phyloP scores from a whole-genome alignment of 2,888 invertebrate species.

The Clostera curtula region DNA sequence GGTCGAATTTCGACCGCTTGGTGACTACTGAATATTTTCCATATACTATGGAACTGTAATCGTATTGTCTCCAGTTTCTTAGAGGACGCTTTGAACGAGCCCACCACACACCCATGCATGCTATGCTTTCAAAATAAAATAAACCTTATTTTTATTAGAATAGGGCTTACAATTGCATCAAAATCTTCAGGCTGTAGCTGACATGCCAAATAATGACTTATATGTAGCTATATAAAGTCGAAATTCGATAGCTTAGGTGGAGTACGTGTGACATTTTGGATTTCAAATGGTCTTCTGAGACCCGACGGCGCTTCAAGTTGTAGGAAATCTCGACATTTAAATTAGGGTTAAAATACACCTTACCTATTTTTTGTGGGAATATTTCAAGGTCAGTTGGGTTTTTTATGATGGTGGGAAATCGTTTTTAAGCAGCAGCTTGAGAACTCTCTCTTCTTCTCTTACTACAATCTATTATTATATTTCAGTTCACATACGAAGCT shows the following conservation, averaged over 20 bases:
- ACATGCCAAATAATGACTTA: not conserved
- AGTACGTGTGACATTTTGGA: constrained; percentile 15
- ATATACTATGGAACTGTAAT: constrained; percentile 54
- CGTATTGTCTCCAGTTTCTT: constrained; percentile 67
- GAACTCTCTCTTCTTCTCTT: too few relatives aligned
- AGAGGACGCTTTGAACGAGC: constrained; percentile 59
- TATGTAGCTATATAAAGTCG: not conserved
- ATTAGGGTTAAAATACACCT: constrained; percentile 62
- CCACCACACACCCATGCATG: constrained; percentile 52
- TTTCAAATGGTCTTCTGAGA: constrained; percentile 25
- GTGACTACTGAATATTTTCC: constrained; percentile 25
- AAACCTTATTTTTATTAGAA: constrained; percentile 8
- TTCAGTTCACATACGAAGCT: too few relatives aligned
- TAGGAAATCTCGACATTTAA: constrained; percentile 50
- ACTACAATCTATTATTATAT: too few relatives aligned
- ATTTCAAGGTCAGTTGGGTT: constrained; percentile 48
- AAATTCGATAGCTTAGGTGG: constrained; percentile 4
- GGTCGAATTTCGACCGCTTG: too few relatives aligned
- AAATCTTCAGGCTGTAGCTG: not conserved
- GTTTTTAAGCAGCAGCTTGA: too few relatives aligned
- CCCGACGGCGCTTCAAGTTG: constrained; percentile 53
- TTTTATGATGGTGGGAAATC: constrained; percentile 14
- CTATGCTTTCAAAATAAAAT: constrained; percentile 7
- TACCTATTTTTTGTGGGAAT: constrained; percentile 31
- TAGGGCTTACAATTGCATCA: not conserved